Evolutionary conservation across 2,113 vertebrate species (phyloP).

Genomic region (Xiphophorus maculatus): DNA sequence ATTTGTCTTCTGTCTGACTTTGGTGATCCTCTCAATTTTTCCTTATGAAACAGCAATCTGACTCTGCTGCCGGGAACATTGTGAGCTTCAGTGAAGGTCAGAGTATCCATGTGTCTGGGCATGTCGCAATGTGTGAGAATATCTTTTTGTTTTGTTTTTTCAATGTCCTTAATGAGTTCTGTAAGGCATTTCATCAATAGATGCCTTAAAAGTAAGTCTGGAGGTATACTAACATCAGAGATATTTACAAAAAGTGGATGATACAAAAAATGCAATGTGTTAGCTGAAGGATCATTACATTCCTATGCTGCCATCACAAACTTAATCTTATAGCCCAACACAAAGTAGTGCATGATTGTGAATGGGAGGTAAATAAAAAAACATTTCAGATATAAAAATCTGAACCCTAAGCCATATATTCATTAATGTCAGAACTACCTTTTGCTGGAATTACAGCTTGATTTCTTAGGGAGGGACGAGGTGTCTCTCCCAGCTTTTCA

Average conservation of each 20-base stretch:
- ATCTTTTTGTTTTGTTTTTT: background rate
- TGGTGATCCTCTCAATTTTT: background rate
- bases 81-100: background rate
- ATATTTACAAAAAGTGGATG: background rate
- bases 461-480: no score
- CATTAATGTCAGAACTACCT: no score
- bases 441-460: no score
- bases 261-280: background rate
- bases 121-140: background rate
- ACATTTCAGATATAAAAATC: no score
- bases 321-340: no score
- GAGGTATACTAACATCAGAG: background rate
- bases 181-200: no score
- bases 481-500: no score
- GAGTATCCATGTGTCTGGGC: background rate
- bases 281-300: background rate
- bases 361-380: no score
- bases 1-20: background rate
- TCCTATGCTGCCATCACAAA: no score
- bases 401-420: no score
- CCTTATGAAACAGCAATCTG: background rate
- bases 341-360: no score
- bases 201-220: background rate
- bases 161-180: background rate
- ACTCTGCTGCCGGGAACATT: background rate